Percentiles rank a stretch among this genome's conserved stretches.
Evolutionary conservation across 2,888 invertebrate species (phyloP).

Genomic region (Pachymerium ferrugineum): DNA sequence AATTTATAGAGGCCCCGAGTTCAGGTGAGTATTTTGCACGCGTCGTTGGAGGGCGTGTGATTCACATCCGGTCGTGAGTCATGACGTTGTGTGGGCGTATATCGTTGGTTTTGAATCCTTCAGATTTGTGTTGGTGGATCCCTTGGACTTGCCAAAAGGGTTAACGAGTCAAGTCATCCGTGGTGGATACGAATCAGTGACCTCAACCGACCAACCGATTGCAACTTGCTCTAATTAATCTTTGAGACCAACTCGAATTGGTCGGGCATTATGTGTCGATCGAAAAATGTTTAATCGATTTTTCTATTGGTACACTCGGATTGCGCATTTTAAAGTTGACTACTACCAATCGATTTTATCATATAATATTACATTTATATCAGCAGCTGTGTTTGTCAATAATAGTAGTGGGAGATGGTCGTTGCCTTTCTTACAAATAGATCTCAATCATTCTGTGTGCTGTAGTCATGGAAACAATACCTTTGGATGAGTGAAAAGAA

Average conservation of each 20-base stretch:
- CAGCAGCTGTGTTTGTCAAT: no score
- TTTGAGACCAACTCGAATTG: background rate
- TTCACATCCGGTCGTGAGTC: constrained; percentile 4
- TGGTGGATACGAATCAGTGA: background rate
- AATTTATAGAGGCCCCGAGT: background rate
- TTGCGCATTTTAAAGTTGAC: no score
- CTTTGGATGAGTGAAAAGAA: background rate
- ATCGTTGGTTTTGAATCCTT: no score
- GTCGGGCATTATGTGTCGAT: no score
- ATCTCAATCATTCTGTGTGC: constrained; percentile 9
- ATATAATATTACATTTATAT: no score
- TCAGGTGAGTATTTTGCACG: background rate
- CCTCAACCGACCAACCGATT: background rate
- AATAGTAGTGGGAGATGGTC: background rate
- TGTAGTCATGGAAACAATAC: constrained; percentile 3
- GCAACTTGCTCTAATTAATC: background rate
- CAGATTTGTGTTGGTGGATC: background rate
- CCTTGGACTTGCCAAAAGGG: background rate
- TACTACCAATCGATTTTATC: no score
- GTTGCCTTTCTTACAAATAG: background rate
- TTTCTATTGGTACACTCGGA: background rate
- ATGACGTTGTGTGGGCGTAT: constrained; percentile 3
- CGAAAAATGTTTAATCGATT: no score
- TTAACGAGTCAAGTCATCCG: constrained; percentile 1
- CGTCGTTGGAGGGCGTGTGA: constrained; percentile 11